These are phyloP conservation scores for Drosophila kepulauana DNA, from an alignment of 1,140 invertebrate genomes.

Conservation along the genomic window DNA sequence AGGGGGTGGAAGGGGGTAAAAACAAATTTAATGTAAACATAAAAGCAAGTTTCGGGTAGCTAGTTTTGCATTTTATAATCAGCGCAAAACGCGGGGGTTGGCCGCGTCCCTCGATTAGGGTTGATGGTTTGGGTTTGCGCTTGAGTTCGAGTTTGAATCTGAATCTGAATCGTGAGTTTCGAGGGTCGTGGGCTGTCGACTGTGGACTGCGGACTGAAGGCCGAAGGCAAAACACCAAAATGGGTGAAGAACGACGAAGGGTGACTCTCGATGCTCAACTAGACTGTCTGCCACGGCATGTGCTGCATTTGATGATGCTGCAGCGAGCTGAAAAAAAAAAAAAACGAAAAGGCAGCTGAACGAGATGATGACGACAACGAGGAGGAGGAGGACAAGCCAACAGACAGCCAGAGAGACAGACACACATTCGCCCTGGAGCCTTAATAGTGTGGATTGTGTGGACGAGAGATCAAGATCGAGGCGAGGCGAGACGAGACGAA, in stretches of 20 bases:
- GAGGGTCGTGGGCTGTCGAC: constrained; percentile 1
- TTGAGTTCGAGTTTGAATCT: too few relatives aligned
- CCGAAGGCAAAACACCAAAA: constrained; percentile 20
- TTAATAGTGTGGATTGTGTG: constrained; percentile 57
- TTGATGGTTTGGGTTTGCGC: constrained; percentile 38
- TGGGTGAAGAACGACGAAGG: constrained; percentile 36
- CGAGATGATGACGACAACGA: constrained; percentile 1
- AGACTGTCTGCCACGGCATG: constrained; percentile 31
- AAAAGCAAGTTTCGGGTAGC: constrained; percentile 67
- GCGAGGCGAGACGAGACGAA: background rate
- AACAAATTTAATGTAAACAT: constrained; percentile 75
- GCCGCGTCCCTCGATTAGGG: constrained; percentile 35
- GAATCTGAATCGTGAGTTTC: too few relatives aligned
- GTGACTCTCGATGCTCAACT: constrained; percentile 19
- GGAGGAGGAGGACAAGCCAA: too few relatives aligned
- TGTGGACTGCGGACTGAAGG: background rate
- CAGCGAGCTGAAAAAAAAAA: constrained; percentile 6
- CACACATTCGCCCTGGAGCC: constrained; percentile 57
- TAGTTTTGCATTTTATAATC: constrained; percentile 78
- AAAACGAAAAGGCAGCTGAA: constrained; percentile 22
- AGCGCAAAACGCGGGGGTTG: constrained; percentile 60
- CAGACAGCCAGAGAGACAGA: constrained; percentile 15
- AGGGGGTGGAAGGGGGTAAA: background rate
- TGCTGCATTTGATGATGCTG: constrained; percentile 54
- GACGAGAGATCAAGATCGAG: constrained; percentile 10